Percentiles rank a stretch among this genome's conserved stretches.
These are phyloP conservation scores for Aplocera efformata DNA, from an alignment of 2,888 invertebrate species.

Conservation along the genomic window DNA sequence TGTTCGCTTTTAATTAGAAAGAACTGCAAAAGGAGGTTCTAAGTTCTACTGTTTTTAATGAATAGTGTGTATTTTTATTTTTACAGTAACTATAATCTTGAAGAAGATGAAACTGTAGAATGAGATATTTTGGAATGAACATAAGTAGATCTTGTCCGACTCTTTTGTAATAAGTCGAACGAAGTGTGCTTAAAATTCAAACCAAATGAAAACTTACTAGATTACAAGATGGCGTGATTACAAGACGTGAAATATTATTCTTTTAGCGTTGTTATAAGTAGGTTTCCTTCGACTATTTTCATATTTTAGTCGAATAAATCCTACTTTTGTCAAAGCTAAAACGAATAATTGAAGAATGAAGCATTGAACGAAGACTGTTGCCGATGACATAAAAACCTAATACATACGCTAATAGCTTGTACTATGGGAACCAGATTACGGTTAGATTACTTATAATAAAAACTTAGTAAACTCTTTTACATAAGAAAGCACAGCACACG, in stretches of 20 bases:
- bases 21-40: no score
- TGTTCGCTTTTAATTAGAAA: no score
- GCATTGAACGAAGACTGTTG: no score
- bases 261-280: constrained; percentile 29
- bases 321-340: constrained; percentile 25
- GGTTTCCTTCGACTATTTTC: constrained; percentile 27
- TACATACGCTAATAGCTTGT: no score
- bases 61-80: no score
- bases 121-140: constrained; percentile 19
- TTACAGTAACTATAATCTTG: no score
- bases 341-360: neutral
- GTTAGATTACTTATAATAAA: constrained; percentile 35
- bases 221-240: neutral
- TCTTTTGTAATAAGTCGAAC: constrained; percentile 32
- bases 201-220: neutral
- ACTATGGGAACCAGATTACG: no score
- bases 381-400: neutral
- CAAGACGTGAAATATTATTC: neutral
- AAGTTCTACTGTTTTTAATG: no score
- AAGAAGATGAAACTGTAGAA: neutral
- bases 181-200: constrained; percentile 27
- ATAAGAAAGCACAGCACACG: no score
- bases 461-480: constrained; percentile 20
- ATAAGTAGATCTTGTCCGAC: constrained; percentile 36
- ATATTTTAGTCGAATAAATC: constrained; percentile 18